Evolutionary conservation across 2,888 invertebrate genomes (phyloP), one percentile per base, ranked within the genome.

Genomic region (Zaprionus obscuricornis): DNA sequence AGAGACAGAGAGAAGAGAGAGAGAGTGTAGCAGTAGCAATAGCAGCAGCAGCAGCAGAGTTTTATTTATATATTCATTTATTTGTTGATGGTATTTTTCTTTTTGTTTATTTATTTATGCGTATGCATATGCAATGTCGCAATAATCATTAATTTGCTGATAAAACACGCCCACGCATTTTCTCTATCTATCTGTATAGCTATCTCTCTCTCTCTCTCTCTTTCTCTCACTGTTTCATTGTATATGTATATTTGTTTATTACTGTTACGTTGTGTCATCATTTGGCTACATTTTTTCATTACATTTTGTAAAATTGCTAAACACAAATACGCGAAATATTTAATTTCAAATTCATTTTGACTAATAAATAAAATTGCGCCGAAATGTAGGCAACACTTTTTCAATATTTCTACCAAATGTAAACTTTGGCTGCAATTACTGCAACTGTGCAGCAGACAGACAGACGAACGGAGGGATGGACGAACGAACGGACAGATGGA

Each of bases 71-170:
- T 42, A 58, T 74, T 66, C 76, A 74, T 78, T 82, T 85, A 79
- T 85, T 85, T 79, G 83, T 82, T 79, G 79, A 82, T 85, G 65
- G 82, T 60, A 67, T 71, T 51, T 62, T 68, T 66, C 55, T 81
- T 74, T 85, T 74, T 85, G 78, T 85, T 85, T 77, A 71, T 85
- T 68, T 74, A 74, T 74, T 47, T 67, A 82, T 77, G 82, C 83
- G 51, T 67, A 82, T 77, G 82, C 83, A 82, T 79, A 74, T 82
- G 83, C 74, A 82, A 68, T 85, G 74, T 82, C 56, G 79, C 72
- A 82, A 85, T 85, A 79, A 66, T 78, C 79, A 83, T 85, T 79
- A 79, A 85, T 82, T 82, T 85, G 59, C 74, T 70, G 74, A 77
- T 78, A 73, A 77, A 81, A 74, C 54, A 70, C 63, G 63, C 69